phyloP scores from a whole-genome alignment of 2,888 invertebrate species.

The Pandemis corylana region DNA sequence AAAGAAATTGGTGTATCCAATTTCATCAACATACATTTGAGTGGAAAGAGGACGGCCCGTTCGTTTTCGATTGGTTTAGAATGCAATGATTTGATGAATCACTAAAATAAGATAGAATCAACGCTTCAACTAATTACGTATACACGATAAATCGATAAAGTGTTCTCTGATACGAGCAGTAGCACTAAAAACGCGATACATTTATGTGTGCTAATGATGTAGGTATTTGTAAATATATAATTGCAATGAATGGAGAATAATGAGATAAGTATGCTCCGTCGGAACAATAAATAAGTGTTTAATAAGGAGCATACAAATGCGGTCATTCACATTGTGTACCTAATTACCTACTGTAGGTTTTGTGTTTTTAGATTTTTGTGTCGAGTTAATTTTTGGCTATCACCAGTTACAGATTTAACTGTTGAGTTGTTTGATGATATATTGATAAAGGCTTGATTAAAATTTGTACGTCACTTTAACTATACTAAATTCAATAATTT shows the following conservation, averaged over 20 bases:
- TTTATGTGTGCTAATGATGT: slow-evolving; percentile 43
- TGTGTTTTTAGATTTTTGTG: slow-evolving; percentile 3
- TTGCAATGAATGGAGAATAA: slow-evolving; percentile 41
- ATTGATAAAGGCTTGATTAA: not conserved
- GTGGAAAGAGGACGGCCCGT: slow-evolving; percentile 11
- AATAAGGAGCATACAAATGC: slow-evolving; percentile 48
- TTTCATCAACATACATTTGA: slow-evolving; percentile 8
- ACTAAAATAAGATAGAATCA: slow-evolving; percentile 30
- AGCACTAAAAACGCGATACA: slow-evolving; percentile 51
- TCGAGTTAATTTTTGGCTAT: not conserved
- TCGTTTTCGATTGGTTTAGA: slow-evolving; percentile 2
- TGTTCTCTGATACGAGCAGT: slow-evolving; percentile 44
- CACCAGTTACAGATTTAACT: not conserved
- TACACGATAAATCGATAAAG: slow-evolving; percentile 26
- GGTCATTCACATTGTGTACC: slow-evolving; percentile 54
- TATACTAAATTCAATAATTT: too few relatives aligned
- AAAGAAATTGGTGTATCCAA: slow-evolving; percentile 22
- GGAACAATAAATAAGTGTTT: slow-evolving; percentile 43
- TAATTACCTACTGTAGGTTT: too few relatives aligned
- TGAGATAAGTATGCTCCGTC: slow-evolving; percentile 24
- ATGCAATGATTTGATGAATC: slow-evolving; percentile 18
- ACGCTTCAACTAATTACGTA: slow-evolving; percentile 26
- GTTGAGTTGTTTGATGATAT: not conserved
- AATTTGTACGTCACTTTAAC: too few relatives aligned
- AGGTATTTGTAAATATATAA: slow-evolving; percentile 35